phyloP scores from a whole-genome alignment of 2,888 invertebrate species.

The Pristionchus japonicus region DNA sequence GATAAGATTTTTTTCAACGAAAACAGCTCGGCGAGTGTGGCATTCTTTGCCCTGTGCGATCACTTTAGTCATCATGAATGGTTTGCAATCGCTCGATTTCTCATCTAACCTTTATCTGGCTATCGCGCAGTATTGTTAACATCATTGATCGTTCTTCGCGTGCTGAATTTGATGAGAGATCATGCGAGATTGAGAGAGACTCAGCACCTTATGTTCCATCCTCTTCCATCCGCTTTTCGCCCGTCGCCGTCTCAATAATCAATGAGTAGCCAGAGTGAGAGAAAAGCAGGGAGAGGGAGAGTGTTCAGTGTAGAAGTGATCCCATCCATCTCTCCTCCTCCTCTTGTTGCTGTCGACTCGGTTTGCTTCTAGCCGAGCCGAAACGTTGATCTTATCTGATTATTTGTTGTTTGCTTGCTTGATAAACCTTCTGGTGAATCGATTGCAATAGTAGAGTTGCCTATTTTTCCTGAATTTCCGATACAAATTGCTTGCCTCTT shows the following conservation, averaged over 20 bases:
- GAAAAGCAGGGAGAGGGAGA: background rate
- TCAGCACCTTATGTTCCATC: constrained; percentile 31
- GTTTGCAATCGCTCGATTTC: background rate
- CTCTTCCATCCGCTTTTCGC: too few relatives aligned
- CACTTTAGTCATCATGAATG: too few relatives aligned
- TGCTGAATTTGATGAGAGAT: too few relatives aligned
- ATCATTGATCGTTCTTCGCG: too few relatives aligned
- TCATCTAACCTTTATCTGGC: background rate
- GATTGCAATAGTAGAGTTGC: too few relatives aligned
- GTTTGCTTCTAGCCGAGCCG: background rate
- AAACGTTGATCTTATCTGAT: background rate
- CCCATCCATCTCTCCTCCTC: constrained; percentile 3
- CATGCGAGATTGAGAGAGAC: too few relatives aligned
- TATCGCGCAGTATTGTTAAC: too few relatives aligned
- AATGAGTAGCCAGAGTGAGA: background rate
- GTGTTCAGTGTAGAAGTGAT: constrained; percentile 19
- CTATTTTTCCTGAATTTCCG: too few relatives aligned
- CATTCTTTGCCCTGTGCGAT: background rate
- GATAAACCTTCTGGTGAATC: too few relatives aligned
- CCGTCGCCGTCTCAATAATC: constrained; percentile 16
- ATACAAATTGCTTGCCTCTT: too few relatives aligned
- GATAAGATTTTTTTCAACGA: background rate
- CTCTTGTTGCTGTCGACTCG: background rate
- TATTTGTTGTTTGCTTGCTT: too few relatives aligned
- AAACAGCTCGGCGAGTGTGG: background rate